Evolutionary conservation across 2,797 vertebrate genomes (phyloP), one percentile per base, ranked within the genome.

Genomic region (Anabacerthia variegaticeps): DNA sequence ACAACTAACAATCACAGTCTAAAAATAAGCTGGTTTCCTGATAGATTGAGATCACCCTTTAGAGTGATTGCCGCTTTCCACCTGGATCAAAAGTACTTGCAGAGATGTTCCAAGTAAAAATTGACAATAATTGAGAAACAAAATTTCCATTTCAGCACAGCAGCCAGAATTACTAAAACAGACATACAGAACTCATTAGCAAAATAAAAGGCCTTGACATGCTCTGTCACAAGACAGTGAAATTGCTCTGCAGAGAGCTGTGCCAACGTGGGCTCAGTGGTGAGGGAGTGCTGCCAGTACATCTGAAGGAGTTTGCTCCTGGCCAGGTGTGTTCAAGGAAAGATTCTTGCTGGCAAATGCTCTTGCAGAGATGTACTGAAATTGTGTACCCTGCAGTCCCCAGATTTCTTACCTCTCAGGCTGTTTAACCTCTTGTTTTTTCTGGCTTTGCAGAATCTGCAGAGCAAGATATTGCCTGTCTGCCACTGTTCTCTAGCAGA

Each of bases 21-120:
- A 94, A 96, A 96, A 95, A 91, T 95, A 95, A 92, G 26, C 30
- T 8, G 2, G 8, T 78, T 95, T 88, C 43, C 73, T 94, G 88
- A 90, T 72, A 86, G 54, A 89, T 77, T 67, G 91, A 91, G 82
- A 82, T 71, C 76, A 94, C 44, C 20, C 46, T 75, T 88, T 80
- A 49, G 37, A 80, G 32, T 39, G 41, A 66, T 54, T 92, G 51
- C 58, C 36, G 74, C 68, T 88, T 95, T 94, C 69, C 79, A 93
- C 86, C 79, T 92, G 79, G 78, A 92, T 79, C 4, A 10, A 58
- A 93, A 89, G 41, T 68, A 37, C 58, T 75, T 41, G 46, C 46
- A 65, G 66, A 93, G 43, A 58, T 62, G 56, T 88, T 95, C 87
- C 65, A 72, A 91, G 82, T 48, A 34, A 95, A 96, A 95, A 92